Conservation (phyloP, 2,888 invertebrate species). For the Orthosia gothica region DNA sequence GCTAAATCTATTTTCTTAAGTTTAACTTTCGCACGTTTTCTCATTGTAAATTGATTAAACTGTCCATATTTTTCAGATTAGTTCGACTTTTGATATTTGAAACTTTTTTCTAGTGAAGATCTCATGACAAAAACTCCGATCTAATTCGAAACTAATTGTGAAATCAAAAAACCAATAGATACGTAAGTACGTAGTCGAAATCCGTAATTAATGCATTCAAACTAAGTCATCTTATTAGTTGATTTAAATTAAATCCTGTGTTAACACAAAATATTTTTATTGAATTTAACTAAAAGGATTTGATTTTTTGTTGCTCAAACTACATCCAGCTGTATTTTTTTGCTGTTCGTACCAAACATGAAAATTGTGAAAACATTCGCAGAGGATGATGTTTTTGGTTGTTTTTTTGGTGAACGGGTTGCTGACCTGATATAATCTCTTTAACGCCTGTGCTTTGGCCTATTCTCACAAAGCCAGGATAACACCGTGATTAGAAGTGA, state of each 20-base stretch:
- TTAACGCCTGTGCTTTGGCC: slow-evolving; percentile 8
- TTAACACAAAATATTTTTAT: slow-evolving; percentile 49
- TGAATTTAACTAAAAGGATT: background rate
- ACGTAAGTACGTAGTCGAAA: background rate
- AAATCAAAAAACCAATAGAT: background rate
- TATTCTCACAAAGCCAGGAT: slow-evolving; percentile 15
- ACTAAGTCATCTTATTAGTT: background rate
- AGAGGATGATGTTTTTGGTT: slow-evolving; percentile 10
- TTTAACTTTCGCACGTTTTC: too few relatives aligned
- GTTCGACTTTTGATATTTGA: background rate
- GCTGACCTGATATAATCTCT: slow-evolving; percentile 27
- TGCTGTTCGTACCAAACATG: slow-evolving; percentile 1
- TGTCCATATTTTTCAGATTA: background rate
- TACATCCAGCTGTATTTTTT: background rate
- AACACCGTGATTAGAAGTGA: slow-evolving; percentile 2
- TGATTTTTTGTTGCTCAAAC: background rate
- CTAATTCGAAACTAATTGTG: background rate
- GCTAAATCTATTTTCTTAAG: too few relatives aligned
- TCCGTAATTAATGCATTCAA: background rate
- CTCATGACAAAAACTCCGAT: background rate
- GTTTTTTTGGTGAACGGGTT: slow-evolving; percentile 10
- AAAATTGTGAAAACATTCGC: slow-evolving; percentile 16
- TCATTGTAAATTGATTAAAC: too few relatives aligned
- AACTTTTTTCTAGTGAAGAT: background rate
- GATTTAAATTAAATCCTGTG: slow-evolving; percentile 13